A percentile compares a stretch with the other conserved stretches of the same genome.
Conservation (phyloP, 2,888 invertebrate genomes). For the Melieria picta region DNA sequence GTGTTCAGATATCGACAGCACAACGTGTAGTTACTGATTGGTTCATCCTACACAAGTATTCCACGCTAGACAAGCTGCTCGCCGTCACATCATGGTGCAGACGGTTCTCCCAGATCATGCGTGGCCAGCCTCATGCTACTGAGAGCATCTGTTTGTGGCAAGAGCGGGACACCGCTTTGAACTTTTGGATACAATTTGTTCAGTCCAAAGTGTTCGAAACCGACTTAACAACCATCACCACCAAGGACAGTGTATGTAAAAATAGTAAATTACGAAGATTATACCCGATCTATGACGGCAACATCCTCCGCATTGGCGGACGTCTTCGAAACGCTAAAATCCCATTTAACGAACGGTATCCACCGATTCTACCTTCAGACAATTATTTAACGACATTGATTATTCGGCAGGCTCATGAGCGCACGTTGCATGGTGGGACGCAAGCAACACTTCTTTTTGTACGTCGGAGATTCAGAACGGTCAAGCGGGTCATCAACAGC, state of each 20-base stretch:
- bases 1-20: background rate
- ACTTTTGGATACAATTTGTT: slow-evolving; percentile 21
- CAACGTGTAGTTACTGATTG: background rate
- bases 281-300: no score
- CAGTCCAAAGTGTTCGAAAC: slow-evolving; percentile 21
- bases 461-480: slow-evolving; percentile 13
- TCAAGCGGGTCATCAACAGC: slow-evolving; percentile 12
- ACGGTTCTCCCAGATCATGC: slow-evolving; percentile 7
- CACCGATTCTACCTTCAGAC: background rate
- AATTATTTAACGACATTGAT: slow-evolving; percentile 2
- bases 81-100: slow-evolving; percentile 20
- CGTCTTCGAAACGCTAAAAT: slow-evolving; percentile 11
- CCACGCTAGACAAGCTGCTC: slow-evolving; percentile 10
- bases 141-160: background rate
- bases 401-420: slow-evolving; percentile 2
- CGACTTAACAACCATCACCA: background rate
- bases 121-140: background rate
- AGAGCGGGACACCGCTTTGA: slow-evolving; percentile 21
- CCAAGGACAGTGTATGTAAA: background rate
- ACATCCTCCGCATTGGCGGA: slow-evolving; percentile 10
- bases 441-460: slow-evolving; percentile 20
- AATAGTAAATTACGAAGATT: slow-evolving; percentile 18
- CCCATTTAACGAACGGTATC: background rate
- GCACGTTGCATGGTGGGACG: slow-evolving; percentile 4
- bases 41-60: slow-evolving; percentile 13